These are phyloP conservation scores for Periophthalmus modestus DNA, from an alignment of 2,113 vertebrate species.

Conservation along the genomic window DNA sequence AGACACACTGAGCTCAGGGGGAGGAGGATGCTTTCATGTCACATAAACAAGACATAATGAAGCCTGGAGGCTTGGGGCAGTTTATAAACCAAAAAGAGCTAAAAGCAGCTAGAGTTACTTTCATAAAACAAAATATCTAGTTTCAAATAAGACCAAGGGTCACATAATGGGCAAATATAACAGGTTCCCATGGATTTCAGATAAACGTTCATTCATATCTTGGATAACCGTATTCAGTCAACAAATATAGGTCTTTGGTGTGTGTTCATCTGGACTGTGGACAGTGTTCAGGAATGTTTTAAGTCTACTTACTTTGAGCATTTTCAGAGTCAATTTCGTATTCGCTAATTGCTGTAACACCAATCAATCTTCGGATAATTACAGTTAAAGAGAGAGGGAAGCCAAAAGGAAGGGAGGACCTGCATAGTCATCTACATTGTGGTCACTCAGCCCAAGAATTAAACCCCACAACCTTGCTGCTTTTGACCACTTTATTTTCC, in stretches of 20 bases:
- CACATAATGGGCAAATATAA: background rate
- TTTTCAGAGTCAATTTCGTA: too few relatives aligned
- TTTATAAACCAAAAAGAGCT: constrained; percentile 1
- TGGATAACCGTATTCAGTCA: too few relatives aligned
- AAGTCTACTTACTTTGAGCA: too few relatives aligned
- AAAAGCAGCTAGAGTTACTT: constrained; percentile 3
- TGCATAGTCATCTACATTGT: too few relatives aligned
- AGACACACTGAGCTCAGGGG: background rate
- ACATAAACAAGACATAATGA: background rate
- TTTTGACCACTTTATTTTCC: background rate
- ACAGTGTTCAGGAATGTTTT: too few relatives aligned
- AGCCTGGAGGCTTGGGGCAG: background rate
- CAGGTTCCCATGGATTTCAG: background rate
- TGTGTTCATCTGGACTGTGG: too few relatives aligned
- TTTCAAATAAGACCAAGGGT: background rate
- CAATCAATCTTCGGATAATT: too few relatives aligned
- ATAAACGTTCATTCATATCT: background rate
- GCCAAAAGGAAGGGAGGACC: too few relatives aligned
- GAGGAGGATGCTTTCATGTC: background rate
- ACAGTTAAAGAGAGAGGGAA: too few relatives aligned
- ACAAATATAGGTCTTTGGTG: too few relatives aligned
- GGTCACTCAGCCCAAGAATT: too few relatives aligned
- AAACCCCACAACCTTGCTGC: background rate
- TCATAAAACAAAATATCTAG: background rate
- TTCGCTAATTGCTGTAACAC: too few relatives aligned